phyloP scores from a whole-genome alignment of 2,113 vertebrate species.

The Piliocolobus tephrosceles region DNA sequence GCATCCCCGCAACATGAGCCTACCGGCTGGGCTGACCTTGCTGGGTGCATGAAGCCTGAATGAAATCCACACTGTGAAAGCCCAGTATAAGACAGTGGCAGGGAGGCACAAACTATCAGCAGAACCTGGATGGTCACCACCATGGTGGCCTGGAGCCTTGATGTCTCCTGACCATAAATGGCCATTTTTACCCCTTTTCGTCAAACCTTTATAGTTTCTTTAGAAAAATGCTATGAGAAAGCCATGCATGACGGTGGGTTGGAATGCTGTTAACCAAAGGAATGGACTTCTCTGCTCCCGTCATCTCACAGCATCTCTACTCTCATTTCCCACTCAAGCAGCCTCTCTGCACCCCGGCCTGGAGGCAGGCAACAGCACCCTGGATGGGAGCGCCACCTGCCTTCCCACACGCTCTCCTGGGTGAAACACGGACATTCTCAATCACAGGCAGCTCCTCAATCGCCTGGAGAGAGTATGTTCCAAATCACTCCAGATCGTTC shows the following conservation, averaged over 20 bases:
- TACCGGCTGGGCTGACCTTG: background rate
- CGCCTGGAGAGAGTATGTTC: background rate
- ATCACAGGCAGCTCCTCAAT: no score
- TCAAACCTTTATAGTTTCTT: background rate
- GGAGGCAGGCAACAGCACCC: background rate
- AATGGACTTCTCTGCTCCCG: background rate
- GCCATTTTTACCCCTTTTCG: background rate
- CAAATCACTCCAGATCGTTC: background rate
- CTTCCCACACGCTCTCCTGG: background rate
- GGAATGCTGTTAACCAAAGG: background rate
- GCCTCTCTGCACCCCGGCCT: background rate
- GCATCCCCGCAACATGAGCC: background rate
- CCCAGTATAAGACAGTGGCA: fast-evolving
- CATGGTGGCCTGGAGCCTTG: fast-evolving
- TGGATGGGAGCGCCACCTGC: background rate
- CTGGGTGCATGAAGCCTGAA: background rate
- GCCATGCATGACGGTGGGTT: background rate
- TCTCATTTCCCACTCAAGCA: background rate
- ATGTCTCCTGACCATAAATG: background rate
- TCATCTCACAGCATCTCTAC: background rate
- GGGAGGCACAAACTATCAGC: background rate
- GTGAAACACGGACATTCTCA: background rate
- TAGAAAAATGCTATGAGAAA: background rate
- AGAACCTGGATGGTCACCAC: background rate
- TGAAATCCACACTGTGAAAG: background rate